Percentiles rank a stretch among this genome's conserved stretches.
phyloP scores from a whole-genome alignment of 2,888 invertebrate genomes.

The Stenodema calcarata region DNA sequence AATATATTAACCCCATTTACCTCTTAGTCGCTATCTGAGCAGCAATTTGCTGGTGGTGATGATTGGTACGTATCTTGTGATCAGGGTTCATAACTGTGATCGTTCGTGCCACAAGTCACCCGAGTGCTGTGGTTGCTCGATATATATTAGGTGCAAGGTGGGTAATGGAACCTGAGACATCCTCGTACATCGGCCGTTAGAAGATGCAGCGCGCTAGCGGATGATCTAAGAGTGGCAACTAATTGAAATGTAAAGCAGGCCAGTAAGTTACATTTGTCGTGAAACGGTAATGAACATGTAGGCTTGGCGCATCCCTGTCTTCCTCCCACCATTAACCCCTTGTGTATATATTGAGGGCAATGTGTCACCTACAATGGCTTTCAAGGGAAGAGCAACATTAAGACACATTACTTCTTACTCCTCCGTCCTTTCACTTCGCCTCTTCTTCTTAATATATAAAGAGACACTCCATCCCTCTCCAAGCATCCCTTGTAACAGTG shows the following conservation, averaged over 20 bases:
- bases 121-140: no score
- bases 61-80: no score
- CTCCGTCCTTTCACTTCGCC: constrained; percentile 22
- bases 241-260: constrained; percentile 44
- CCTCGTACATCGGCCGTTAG: neutral
- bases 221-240: constrained; percentile 29
- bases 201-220: neutral
- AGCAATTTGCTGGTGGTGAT: no score
- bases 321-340: neutral
- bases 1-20: no score
- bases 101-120: no score
- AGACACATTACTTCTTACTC: constrained; percentile 37
- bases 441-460: constrained; percentile 28
- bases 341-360: constrained; percentile 31
- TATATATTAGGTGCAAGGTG: no score
- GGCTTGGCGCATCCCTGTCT: neutral
- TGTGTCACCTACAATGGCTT: constrained; percentile 35
- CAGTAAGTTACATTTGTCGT: constrained; percentile 41
- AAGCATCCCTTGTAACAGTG: neutral
- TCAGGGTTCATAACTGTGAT: no score
- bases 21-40: no score
- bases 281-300: constrained; percentile 33
- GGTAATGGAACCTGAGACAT: neutral
- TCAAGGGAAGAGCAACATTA: constrained; percentile 17
- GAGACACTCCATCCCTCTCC: neutral